phyloP scores from a whole-genome alignment of 2,797 vertebrate species.

The Bovichtus diacanthus region DNA sequence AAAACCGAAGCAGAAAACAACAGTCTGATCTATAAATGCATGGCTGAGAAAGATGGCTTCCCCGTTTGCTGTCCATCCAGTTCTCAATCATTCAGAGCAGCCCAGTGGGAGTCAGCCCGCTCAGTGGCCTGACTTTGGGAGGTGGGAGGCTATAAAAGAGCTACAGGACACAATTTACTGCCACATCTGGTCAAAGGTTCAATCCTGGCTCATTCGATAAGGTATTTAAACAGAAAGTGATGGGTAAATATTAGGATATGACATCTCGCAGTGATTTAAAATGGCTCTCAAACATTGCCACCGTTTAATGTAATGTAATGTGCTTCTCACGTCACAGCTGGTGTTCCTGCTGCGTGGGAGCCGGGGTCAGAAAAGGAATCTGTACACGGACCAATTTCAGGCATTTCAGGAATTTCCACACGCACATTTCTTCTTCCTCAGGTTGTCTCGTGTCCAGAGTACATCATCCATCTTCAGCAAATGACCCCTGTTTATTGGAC shows the following conservation, averaged over 20 bases:
- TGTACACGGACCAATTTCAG: conserved; percentile 31
- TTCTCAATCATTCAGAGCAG: conserved; percentile 31
- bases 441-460: conserved; percentile 14
- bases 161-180: conserved; percentile 24
- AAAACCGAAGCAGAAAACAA: conserved; percentile 7
- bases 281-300: conserved; percentile 17
- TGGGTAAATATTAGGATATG: conserved; percentile 31
- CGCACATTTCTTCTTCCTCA: conserved; percentile 31
- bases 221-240: conserved; percentile 17
- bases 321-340: conserved; percentile 41
- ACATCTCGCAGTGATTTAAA: conserved; percentile 40
- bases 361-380: conserved; percentile 41
- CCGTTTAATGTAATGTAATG: conserved; percentile 49
- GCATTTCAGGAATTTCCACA: conserved; percentile 64
- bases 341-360: conserved; percentile 3
- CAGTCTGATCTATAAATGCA: conserved; percentile 10
- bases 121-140: not conserved
- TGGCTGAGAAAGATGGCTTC: not conserved
- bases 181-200: conserved; percentile 20
- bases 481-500: conserved; percentile 58
- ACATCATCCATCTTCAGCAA: conserved; percentile 56
- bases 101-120: not conserved
- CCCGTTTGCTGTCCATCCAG: not conserved
- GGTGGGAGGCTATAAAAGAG: conserved; percentile 16
- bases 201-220: not conserved